Conservation (phyloP, 2,797 vertebrate species). For the Fratercula arctica region DNA sequence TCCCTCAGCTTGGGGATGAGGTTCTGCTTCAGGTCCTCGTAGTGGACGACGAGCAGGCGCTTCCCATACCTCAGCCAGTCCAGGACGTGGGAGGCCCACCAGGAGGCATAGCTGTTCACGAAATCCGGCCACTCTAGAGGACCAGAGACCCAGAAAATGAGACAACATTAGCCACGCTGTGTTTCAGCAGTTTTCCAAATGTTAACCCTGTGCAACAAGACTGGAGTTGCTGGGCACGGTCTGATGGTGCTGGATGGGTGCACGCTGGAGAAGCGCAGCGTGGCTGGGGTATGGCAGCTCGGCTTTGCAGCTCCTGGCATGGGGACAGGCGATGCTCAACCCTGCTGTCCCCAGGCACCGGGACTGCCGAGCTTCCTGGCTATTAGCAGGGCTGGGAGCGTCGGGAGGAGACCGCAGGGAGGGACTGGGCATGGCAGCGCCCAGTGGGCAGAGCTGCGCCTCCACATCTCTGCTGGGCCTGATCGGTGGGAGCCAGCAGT, state of each 20-base stretch:
- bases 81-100: conserved; percentile 94
- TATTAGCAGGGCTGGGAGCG: background rate
- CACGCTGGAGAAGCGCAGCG: accelerated
- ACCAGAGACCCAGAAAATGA: background rate
- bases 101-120: conserved; percentile 92
- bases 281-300: background rate
- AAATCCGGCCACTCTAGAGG: conserved; percentile 92
- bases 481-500: background rate
- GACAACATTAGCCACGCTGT: background rate
- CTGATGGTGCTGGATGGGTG: accelerated
- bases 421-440: background rate
- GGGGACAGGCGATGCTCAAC: background rate
- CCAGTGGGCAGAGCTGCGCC: background rate
- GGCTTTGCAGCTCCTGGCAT: background rate
- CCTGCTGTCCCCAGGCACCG: too few species aligned
- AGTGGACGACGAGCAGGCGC: conserved; percentile 89
- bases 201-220: background rate
- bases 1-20: conserved; percentile 85
- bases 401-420: background rate
- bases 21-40: conserved; percentile 88
- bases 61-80: conserved; percentile 91
- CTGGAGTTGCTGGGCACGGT: accelerated
- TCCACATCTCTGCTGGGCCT: background rate
- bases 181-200: background rate
- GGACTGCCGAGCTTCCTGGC: accelerated